phyloP scores from a whole-genome alignment of 2,888 invertebrate species.

The Aelia acuminata region DNA sequence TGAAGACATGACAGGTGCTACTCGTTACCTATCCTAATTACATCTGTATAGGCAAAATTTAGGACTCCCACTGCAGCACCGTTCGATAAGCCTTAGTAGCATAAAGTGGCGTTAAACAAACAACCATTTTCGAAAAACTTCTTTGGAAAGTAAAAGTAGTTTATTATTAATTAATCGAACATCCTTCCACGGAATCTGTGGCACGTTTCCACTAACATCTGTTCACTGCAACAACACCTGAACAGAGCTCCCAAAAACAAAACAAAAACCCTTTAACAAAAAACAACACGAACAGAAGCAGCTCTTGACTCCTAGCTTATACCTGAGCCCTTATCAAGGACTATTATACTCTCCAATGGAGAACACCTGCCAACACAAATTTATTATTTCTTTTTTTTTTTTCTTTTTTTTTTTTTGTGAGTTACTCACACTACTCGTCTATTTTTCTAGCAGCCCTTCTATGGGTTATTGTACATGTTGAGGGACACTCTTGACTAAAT shows the following conservation, averaged over 20 bases:
- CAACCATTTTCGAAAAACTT: too few relatives aligned
- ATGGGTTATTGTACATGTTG: background rate
- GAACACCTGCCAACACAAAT: conserved; percentile 11
- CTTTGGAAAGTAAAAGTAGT: too few relatives aligned
- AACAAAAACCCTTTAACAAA: background rate
- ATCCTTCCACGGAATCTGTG: background rate
- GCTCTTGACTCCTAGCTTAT: background rate
- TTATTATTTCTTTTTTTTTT: too few relatives aligned
- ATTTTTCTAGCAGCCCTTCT: background rate
- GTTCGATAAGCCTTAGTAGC: too few relatives aligned
- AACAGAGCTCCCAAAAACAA: background rate
- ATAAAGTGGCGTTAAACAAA: too few relatives aligned
- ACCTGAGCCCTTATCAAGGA: background rate
- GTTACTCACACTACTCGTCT: too few relatives aligned
- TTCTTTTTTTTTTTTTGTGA: too few relatives aligned
- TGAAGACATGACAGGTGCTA: too few relatives aligned
- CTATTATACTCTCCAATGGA: background rate
- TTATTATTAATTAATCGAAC: background rate
- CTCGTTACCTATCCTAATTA: too few relatives aligned
- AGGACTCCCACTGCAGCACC: too few relatives aligned
- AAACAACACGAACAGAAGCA: background rate
- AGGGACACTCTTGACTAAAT: background rate
- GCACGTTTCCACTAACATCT: background rate
- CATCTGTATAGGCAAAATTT: too few relatives aligned
- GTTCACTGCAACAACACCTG: background rate